A percentile compares a stretch with the other conserved stretches of the same genome.
Evolutionary conservation across 2,797 vertebrate species (phyloP).

Genomic region (Melanogrammus aeglefinus): DNA sequence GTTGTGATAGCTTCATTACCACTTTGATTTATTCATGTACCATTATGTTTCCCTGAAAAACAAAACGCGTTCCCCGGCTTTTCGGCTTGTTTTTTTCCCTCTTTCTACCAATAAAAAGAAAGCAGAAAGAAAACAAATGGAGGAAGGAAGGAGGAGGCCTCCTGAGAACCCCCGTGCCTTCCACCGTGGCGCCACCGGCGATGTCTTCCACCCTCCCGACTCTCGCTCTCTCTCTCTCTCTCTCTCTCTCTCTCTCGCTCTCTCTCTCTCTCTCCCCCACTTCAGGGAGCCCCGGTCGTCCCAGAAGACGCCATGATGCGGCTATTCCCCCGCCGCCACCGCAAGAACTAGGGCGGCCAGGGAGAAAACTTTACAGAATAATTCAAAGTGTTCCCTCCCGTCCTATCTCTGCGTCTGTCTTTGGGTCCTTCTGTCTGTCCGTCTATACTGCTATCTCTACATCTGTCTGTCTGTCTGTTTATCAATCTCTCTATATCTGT

Average conservation of each 20-base stretch:
- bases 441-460: background rate
- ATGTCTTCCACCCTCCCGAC: conserved; percentile 48
- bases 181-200: conserved; percentile 53
- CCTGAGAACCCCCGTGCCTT: conserved; percentile 42
- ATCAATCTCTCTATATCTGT: background rate
- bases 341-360: conserved; percentile 66
- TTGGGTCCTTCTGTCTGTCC: conserved; percentile 13
- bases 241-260: background rate
- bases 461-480: background rate
- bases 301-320: conserved; percentile 53
- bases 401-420: conserved; percentile 30
- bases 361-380: conserved; percentile 67
- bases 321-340: conserved; percentile 34
- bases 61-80: conserved; percentile 52
- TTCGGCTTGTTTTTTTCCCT: conserved; percentile 5
- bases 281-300: conserved; percentile 56
- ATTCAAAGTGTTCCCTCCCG: conserved; percentile 58
- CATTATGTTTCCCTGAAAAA: conserved; percentile 42
- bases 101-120: conserved; percentile 27
- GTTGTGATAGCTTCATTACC: conserved; percentile 35
- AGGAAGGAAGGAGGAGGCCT: conserved; percentile 19
- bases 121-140: conserved; percentile 43
- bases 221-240: too few species aligned
- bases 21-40: conserved; percentile 29
- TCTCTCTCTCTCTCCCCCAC: conserved; percentile 28